Percentiles rank a stretch among this genome's conserved stretches.
Evolutionary conservation across 2,888 invertebrate species (phyloP).

Genomic region (Pollenia labialis): DNA sequence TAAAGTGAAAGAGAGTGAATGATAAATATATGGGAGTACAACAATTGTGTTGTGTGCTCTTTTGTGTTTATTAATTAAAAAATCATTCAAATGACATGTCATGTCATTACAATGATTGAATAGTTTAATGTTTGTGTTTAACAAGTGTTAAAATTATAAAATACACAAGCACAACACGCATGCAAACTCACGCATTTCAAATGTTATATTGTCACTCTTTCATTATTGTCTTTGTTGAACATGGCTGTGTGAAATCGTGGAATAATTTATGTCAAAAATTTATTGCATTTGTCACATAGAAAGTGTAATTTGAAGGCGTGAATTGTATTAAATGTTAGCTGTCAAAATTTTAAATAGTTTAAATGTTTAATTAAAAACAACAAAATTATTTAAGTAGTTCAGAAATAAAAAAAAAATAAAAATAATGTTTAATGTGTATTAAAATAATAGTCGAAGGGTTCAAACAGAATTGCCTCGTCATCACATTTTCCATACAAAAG

Average conservation of each 20-base stretch:
- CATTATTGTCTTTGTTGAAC: background rate
- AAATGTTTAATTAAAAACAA: constrained; percentile 29
- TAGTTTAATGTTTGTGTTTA: constrained; percentile 46
- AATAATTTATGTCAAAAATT: constrained; percentile 22
- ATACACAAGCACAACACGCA: background rate
- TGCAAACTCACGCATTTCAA: background rate
- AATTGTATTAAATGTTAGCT: constrained; percentile 38
- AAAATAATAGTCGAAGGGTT: no score
- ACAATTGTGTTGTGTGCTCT: constrained; percentile 5
- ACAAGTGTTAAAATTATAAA: constrained; percentile 27
- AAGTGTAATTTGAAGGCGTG: constrained; percentile 32
- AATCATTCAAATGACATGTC: constrained; percentile 65
- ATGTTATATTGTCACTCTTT: constrained; percentile 16
- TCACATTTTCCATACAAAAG: no score
- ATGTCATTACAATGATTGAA: constrained; percentile 63
- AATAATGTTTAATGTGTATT: background rate
- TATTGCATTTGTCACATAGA: constrained; percentile 24
- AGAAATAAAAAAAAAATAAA: background rate
- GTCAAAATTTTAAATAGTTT: constrained; percentile 37
- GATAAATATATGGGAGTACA: no score
- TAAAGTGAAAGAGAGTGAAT: no score
- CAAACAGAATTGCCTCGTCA: no score
- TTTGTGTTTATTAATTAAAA: constrained; percentile 64
- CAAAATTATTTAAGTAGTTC: background rate
- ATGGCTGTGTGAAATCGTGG: background rate